Evolutionary conservation across 2,113 vertebrate genomes (phyloP), one percentile per base, ranked within the genome.

Genomic region (Mugil cephalus): DNA sequence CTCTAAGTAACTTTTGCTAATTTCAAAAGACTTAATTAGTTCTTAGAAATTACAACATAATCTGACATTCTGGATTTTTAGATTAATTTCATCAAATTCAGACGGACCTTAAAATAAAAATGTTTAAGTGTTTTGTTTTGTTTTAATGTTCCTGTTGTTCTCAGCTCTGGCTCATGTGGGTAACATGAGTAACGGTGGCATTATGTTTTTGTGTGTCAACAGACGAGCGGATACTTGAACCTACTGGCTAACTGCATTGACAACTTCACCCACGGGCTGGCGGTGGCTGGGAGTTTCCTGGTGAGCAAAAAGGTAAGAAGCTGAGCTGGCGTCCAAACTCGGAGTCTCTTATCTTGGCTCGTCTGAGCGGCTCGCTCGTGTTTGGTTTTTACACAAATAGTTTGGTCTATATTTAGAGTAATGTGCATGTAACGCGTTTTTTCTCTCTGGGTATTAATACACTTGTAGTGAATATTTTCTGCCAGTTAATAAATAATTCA

Each of bases 221-320:
- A 99, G 98, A 96, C 95, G 12, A 96, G 96, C 51, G 98, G 98
- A 79, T 99, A 99, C 90, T 93, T 99, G 84, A 99, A 99, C 88
- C 94, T 99, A 10, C 89, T 99, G 83, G 98, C 98, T 65, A 99
- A 99, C 92, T 97, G 96, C 83, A 96, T 99, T 38, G 98, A 99
- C 89, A 99, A 99, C 93, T 99, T 99, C 89, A 99, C 98, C 13
- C 98, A 99, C 0, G 98, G 98, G 42, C 91, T 99, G 76, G 98
- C 98, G 6, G 98, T 99, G 45, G 96, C 96, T 7, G 97, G 97
- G 70, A 97, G 98, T 85, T 99, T 99, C 89, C 91, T 98, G 30
- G 96, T 99, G 53, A 99, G 98, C 94, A 96, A 95, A 91, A 99
- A 99, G 96, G 98, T 98, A 93, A 94, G 94, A 51, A 36, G 10